Evolutionary conservation across 2,888 invertebrate species (phyloP), one percentile per base, ranked within the genome.

Genomic region (Heliconius hortense): DNA sequence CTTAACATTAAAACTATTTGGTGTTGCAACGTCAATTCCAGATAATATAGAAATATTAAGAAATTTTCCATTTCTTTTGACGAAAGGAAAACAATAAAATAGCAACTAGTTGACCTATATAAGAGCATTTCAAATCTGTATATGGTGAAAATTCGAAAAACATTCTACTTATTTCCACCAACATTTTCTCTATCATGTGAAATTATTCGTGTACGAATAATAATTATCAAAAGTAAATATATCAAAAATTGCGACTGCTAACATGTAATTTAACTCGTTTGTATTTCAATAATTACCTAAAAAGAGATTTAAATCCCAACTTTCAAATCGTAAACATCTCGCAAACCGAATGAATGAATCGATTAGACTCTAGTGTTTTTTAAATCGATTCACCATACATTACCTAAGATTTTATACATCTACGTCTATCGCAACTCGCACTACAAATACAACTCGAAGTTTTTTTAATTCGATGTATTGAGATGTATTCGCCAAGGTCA

Each of bases 401-500:
- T 69, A 56, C 21, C 35, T 69, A 56, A 60, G 31, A 60, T 73
- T 77, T 66, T 24, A 66, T 66, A 76, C 69, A 74, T 72, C 79
- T 79, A 76, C 64, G 39, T 35, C 70, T 79, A 71, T 67, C 75
- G 74, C 74, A 79, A 74, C 60, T 68, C 75, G 63, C 70, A 62
- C 76, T 74, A 69, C 68, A 72, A 88, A 89, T 68, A 69, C 85
- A 82, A 87, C 83, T 85, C 88, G 84, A 86, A 88, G 85, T 35
- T 35, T 48, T 83, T 80, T 91, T 92, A 92, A 92, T 93, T 93
- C 93, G 93, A 92, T 93, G 92, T 93, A 91, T 87, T 86, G 84
- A 89, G 88, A 82, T 82, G 86, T 26, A 60, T 28, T 64, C 11
- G 10, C 35, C 31, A 10, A 10, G 21, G 10, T 63, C 63, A 64